Conservation (phyloP, 30 jellyfish, hydroid and myxozoan species). For the Turritopsis rubra region DNA sequence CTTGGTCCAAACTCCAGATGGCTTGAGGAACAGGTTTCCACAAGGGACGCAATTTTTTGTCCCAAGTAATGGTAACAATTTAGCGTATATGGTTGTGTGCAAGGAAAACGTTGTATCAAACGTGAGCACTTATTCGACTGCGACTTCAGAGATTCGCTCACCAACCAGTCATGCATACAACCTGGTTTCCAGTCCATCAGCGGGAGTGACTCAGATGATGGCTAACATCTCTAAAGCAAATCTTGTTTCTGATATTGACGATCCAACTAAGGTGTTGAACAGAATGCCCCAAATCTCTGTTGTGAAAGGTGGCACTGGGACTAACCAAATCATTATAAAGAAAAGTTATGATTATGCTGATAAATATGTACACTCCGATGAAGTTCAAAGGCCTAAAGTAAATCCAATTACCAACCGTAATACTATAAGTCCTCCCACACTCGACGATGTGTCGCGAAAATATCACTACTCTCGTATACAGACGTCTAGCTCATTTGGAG, state of each 20-base stretch:
- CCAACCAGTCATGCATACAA: background rate
- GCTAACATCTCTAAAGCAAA: slow-evolving; percentile 28
- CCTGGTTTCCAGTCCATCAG: slow-evolving; percentile 12
- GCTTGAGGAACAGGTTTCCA: slow-evolving; percentile 15
- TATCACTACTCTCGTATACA: slow-evolving; percentile 1
- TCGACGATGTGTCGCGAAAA: slow-evolving; percentile 9
- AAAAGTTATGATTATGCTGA: background rate
- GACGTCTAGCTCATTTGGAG: background rate
- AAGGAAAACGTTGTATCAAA: background rate
- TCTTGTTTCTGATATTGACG: slow-evolving; percentile 37
- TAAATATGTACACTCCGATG: background rate
- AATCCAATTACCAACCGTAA: background rate
- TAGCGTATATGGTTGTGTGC: slow-evolving; percentile 3
- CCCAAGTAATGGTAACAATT: slow-evolving; percentile 4
- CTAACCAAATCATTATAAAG: background rate
- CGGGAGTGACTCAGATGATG: slow-evolving; percentile 38
- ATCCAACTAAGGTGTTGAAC: slow-evolving; percentile 13
- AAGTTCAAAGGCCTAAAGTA: background rate
- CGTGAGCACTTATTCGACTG: background rate
- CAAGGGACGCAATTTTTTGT: slow-evolving; percentile 23
- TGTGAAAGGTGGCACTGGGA: slow-evolving; percentile 1
- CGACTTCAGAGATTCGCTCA: background rate
- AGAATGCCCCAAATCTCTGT: background rate
- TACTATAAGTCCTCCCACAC: slow-evolving; percentile 18
- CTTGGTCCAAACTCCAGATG: slow-evolving; percentile 24